These are phyloP conservation scores for Drosophila gunungcola DNA, from an alignment of 1,140 invertebrate genomes.

Conservation along the genomic window DNA sequence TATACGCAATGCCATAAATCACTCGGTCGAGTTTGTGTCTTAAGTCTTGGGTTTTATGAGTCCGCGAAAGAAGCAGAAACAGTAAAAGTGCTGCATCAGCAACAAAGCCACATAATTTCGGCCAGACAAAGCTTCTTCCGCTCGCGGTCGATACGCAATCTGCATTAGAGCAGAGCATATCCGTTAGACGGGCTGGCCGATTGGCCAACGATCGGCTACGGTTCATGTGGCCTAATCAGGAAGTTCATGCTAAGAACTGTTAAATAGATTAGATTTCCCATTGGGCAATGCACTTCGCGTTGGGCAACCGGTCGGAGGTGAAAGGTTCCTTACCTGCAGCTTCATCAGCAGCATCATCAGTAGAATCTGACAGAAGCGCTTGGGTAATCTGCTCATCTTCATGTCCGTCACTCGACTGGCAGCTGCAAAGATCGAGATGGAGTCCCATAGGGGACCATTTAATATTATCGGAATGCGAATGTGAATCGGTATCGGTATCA, in stretches of 20 bases:
- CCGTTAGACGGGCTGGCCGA: conserved; percentile 65
- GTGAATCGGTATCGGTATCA: too few relatives aligned
- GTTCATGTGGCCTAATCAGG: conserved; percentile 77
- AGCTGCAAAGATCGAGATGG: conserved; percentile 45
- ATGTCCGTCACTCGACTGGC: conserved; percentile 52
- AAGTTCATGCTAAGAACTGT: conserved; percentile 78
- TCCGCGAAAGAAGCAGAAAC: neutral
- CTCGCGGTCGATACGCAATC: conserved; percentile 76
- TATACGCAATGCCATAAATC: conserved; percentile 58
- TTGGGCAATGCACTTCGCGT: conserved; percentile 27
- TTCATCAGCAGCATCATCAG: conserved; percentile 22
- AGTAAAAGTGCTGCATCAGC: conserved; percentile 58
- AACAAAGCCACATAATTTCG: conserved; percentile 60
- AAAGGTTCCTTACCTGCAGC: conserved; percentile 58
- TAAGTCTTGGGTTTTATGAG: conserved; percentile 57
- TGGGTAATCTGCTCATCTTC: conserved; percentile 46
- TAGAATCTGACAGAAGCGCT: conserved; percentile 34
- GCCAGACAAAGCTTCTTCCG: conserved; percentile 49
- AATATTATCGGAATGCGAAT: conserved; percentile 41
- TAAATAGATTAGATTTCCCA: conserved; percentile 78
- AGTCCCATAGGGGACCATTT: conserved; percentile 44
- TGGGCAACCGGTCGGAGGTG: conserved; percentile 43
- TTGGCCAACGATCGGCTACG: conserved; percentile 82
- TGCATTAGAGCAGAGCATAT: conserved; percentile 72
- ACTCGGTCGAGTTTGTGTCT: conserved; percentile 53